Evolutionary conservation across 2,797 vertebrate species (phyloP), one percentile per base, ranked within the genome.

Genomic region (Buceros bicornis): DNA sequence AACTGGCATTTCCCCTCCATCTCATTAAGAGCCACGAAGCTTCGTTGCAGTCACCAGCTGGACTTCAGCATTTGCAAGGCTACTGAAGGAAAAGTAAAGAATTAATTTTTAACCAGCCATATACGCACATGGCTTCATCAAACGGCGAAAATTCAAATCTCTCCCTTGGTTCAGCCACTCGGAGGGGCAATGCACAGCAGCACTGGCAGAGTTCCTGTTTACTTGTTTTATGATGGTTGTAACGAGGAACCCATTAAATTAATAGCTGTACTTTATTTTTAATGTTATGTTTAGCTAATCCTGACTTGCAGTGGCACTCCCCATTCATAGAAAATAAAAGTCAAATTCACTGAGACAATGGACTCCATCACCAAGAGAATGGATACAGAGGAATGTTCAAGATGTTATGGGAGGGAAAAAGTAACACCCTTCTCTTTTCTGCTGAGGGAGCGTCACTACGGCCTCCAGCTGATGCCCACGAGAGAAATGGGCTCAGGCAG

Each of bases 281-380:
- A 97, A 97, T 94, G 95, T 71, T 96, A 93, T 95, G 97, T 97
- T 97, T 97, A 95, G 96, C 95, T 97, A 97, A 97, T 96, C 94
- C 77, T 93, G 88, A 92, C 90, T 97, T 97, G 82, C 76, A 95
- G 80, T 91, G 64, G 69, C 89, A 92, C 92, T 95, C 74, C 80
- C 89, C 86, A 85, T 76, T 91, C 83, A 33, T 5, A 60, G 86
- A 90, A 95, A 94, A 97, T 79, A 92, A 95, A 96, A 95, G 77
- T 40, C 61, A 81, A 91, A 66, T 69, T 70, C 51, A 8, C 47
- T 67, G 9, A 79, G 47, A 87, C 0, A 4, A 87, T 67, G 95
- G 79, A 67, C 83, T 95, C 82, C 42, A 71, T 42, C 62, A 29
- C 25, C 2, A 6, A 73, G 79, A 81, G 78, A 83, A 78, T 28